These are phyloP conservation scores for Flexamia atlantica DNA, from an alignment of 2,888 invertebrate species.

Conservation along the genomic window DNA sequence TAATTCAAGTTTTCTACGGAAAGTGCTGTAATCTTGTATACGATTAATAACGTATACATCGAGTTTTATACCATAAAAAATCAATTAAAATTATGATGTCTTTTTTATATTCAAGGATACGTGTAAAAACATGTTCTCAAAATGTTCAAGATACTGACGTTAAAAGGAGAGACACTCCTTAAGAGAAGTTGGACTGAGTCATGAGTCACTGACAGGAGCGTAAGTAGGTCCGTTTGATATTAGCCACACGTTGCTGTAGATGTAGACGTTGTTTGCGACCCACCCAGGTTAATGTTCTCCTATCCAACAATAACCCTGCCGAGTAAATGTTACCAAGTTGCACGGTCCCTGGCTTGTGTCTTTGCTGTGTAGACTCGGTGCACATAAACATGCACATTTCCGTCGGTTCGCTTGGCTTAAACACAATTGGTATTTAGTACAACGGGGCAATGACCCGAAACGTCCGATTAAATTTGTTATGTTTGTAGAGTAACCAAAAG, in stretches of 20 bases:
- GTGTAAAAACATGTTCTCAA: no score
- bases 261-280: background rate
- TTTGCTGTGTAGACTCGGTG: slow-evolving; percentile 24
- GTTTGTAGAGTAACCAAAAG: background rate
- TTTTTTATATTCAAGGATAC: no score
- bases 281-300: background rate
- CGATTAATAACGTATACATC: no score
- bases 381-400: slow-evolving; percentile 1
- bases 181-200: no score
- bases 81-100: no score
- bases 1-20: no score
- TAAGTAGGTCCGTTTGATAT: background rate
- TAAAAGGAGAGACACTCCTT: no score
- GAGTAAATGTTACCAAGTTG: slow-evolving; percentile 21
- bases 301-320: slow-evolving; percentile 25
- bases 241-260: background rate
- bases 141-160: no score
- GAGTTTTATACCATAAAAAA: no score
- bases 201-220: background rate
- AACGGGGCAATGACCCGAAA: background rate
- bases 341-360: slow-evolving; percentile 20
- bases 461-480: background rate
- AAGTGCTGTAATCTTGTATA: no score
- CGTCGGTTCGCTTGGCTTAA: background rate
- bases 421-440: background rate